Base-by-base conservation (phyloP, 2,888 invertebrate species). In the Operophtera brumata region DNA sequence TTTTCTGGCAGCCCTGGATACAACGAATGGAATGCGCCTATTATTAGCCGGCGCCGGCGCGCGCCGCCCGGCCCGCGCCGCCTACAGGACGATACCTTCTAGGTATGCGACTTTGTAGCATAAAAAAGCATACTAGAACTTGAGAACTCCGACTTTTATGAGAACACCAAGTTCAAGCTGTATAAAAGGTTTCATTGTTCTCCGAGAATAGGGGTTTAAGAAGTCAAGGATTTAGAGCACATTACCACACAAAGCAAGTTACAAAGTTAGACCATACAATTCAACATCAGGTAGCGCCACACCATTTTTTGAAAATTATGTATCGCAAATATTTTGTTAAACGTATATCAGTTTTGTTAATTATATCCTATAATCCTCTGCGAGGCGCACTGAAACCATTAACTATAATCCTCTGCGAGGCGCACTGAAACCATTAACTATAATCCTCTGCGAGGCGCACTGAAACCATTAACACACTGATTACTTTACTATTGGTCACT, bases 1-100 rank as follows among this genome's bases (percentile, higher is more conserved):
- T 12, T 13, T 13, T 12, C 45, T 48, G 41, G 48, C 70, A 74
- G 73, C 73, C 79, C 82, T 75, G 73, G 25, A 71, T 69, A 64
- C 71, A 69, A 73, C 70, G 73, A 71, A 69, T 73, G 86, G 86
- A 84, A 86, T 86, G 88, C 77, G 75, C 74, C 86, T 88, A 88
- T 86, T 87, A 87, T 86, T 86, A 86, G 74, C 62, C 85, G 84
- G 83, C 86, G 84, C 81, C 82, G 77, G 80, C 81, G 80, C 82
- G 76, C 73, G 77, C 78, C 74, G 64, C 70, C 69, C 59, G 67
- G 71, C 73, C 72, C 71, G 61, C 66, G 63, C 48, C 45, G 50
- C 30, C 7, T 76, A 80, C 78, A 78, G 47, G 53, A 46, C 45
- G 49, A 58, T 61, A 47, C 48, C 20, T 48, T 52, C 37, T 54